Conservation (phyloP, 2,888 invertebrate genomes). For the Synanthedon tipuliformis region DNA sequence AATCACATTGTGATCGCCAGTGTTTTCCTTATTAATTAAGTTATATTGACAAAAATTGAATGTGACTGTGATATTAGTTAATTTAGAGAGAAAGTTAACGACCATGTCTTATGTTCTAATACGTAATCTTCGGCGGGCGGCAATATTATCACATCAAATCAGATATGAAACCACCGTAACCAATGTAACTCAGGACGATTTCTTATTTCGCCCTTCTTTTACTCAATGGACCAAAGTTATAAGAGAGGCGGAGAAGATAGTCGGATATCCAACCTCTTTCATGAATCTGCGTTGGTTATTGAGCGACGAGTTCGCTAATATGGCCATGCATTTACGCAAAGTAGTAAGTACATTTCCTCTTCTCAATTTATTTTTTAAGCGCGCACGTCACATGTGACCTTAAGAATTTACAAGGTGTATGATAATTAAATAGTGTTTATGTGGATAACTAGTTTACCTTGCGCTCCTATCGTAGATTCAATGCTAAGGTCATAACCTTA, state of each 20-base stretch:
- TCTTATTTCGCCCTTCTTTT: slow-evolving; percentile 52
- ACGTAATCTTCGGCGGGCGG: slow-evolving; percentile 48
- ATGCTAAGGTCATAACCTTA: no score
- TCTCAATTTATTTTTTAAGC: no score
- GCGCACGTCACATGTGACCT: no score
- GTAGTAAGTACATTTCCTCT: slow-evolving; percentile 42
- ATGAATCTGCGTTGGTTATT: slow-evolving; percentile 72
- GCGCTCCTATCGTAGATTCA: no score
- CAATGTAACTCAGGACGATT: slow-evolving; percentile 54
- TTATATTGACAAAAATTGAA: slow-evolving; percentile 14
- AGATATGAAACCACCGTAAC: slow-evolving; percentile 51
- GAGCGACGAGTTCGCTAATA: slow-evolving; percentile 73
- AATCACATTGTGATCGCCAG: slow-evolving; percentile 9
- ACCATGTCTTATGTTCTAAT: slow-evolving; percentile 51
- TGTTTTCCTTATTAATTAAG: not conserved
- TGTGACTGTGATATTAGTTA: slow-evolving; percentile 19
- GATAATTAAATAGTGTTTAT: no score
- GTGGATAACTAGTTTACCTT: no score
- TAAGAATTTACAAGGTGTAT: no score
- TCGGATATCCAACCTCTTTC: slow-evolving; percentile 71
- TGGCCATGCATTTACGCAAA: slow-evolving; percentile 65
- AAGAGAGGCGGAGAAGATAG: slow-evolving; percentile 63
- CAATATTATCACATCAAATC: slow-evolving; percentile 39
- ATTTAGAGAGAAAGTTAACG: slow-evolving; percentile 8
- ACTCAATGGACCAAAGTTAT: slow-evolving; percentile 59